Base-by-base conservation (phyloP, 2,113 vertebrate species). In the Zosterops lateralis region DNA sequence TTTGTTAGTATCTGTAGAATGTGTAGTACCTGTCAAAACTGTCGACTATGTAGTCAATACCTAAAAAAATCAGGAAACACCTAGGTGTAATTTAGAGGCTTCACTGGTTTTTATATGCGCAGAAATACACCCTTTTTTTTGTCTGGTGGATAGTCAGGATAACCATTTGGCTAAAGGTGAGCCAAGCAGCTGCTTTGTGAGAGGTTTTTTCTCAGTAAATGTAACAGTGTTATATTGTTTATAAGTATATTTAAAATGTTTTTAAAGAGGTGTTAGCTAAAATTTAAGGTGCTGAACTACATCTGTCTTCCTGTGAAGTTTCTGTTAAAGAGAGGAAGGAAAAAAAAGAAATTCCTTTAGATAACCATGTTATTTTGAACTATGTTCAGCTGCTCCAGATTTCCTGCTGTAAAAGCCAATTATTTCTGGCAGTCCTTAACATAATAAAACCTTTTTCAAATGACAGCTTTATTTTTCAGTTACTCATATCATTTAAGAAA, bases 381-480 rank as follows among this genome's bases (percentile, higher is more conserved):
- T 94, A 18, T 75, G 31, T 89, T 84, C 58, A 94, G 67, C 85
- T 90, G 90, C 42, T 93, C 78, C 67, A 66, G 36, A 76, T 73
- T 96, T 91, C 82, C 90, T 96, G 74, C 51, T 83, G 31, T 31
- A 73, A 85, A 29, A 79, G 32, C 48, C 58, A 73, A 17, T 76
- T 91, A 87, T 58, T 96, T 92, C 67, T 94, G 90, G 62, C 85
- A 89, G 67, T 76, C 34, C 5, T 47, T 78, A 93, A 50, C 32
- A 50, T 65, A 83, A 68, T 72, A 92, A 90, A 93, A 66, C 54
- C 25, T 68, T 45, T 62, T 85, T 36, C 32, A 73, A 72, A 62
- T 73, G 29, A 70, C 74, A 91, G 71, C 64, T 90, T 95, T 87
- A 58, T 87, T 91, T 94, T 93, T 83, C 62, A 90, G 34, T 54